Evolutionary conservation across 30 jellyfish, hydroid and myxozoan species (phyloP).

Genomic region (Phacellophora camtschatica): DNA sequence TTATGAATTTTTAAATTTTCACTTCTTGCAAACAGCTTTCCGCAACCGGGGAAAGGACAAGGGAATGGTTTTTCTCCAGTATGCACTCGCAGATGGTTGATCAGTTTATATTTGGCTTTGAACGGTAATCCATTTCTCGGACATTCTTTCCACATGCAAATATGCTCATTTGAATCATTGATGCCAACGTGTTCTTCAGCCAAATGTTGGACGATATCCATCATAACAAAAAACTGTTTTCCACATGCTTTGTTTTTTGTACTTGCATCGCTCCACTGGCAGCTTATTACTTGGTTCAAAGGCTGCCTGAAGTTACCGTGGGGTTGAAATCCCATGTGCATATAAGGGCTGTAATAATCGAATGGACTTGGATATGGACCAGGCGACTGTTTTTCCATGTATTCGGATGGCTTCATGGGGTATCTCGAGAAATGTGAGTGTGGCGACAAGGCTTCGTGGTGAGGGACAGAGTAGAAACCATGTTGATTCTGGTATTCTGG

Average conservation of each 20-base stretch:
- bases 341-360: conserved; percentile 87
- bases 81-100: conserved; percentile 93
- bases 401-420: conserved; percentile 63
- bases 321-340: conserved; percentile 95
- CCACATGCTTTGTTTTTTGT: conserved; percentile 99
- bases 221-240: conserved; percentile 96
- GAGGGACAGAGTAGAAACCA: conserved; percentile 74
- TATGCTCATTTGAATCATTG: conserved; percentile 94
- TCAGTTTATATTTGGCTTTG: conserved; percentile 95
- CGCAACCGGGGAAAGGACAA: conserved; percentile 99
- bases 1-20: conserved; percentile 96
- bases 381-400: conserved; percentile 69
- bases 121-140: conserved; percentile 96
- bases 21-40: conserved; percentile 96
- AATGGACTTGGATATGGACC: conserved; percentile 82
- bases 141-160: conserved; percentile 98
- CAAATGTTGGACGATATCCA: conserved; percentile 98
- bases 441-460: conserved; percentile 84
- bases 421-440: conserved; percentile 69
- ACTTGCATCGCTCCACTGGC: conserved; percentile 97
- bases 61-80: conserved; percentile 99
- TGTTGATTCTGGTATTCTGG: conserved; percentile 68
- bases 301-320: conserved; percentile 99
- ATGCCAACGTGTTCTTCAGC: conserved; percentile 99
- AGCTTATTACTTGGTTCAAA: conserved; percentile 91